Evolutionary conservation across 2,113 vertebrate species (phyloP).

Genomic region (Lepidothrix coronata): DNA sequence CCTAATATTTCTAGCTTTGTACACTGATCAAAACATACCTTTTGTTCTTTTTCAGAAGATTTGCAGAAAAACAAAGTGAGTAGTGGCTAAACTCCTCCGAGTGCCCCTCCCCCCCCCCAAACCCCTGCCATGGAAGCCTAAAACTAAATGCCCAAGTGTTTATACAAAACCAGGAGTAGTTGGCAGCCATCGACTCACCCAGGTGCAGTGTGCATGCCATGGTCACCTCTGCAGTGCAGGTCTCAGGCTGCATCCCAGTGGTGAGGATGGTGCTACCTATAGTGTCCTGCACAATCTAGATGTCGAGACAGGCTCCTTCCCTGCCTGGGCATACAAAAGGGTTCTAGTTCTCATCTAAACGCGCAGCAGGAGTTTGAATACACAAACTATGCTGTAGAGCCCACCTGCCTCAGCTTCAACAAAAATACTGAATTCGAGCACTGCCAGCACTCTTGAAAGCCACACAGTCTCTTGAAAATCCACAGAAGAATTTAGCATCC

Average conservation of each 20-base stretch:
- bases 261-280: not conserved
- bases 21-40: not conserved
- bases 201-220: fast-evolving
- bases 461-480: not conserved
- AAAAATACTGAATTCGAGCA: not conserved
- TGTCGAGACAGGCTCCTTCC: not conserved
- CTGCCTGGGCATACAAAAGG: not conserved
- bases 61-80: not conserved
- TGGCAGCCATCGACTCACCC: not conserved
- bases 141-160: not conserved
- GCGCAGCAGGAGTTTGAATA: not conserved
- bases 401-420: not conserved
- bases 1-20: not conserved
- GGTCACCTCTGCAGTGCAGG: not conserved
- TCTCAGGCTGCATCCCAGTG: not conserved
- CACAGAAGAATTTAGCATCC: not conserved
- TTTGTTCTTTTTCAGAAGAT: not conserved
- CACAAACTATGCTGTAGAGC: not conserved
- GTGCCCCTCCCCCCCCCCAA: not conserved
- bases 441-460: not conserved
- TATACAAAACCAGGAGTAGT: not conserved
- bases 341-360: not conserved
- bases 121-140: not conserved
- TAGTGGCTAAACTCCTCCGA: not conserved
- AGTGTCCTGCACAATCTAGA: not conserved